These are phyloP conservation scores for Megaceryle alcyon DNA, from an alignment of 2,797 vertebrate species.

Conservation along the genomic window DNA sequence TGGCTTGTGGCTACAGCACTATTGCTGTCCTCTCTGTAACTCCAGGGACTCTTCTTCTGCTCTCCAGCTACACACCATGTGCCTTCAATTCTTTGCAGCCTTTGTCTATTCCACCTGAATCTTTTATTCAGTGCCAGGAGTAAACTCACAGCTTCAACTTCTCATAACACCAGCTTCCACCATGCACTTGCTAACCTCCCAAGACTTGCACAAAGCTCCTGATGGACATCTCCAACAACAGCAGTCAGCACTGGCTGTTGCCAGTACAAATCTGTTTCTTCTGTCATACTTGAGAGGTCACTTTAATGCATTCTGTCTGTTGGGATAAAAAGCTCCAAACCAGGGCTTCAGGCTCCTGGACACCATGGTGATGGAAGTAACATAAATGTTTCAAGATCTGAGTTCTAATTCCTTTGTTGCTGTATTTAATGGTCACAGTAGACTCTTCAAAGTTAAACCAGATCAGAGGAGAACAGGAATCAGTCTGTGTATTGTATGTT, in stretches of 20 bases:
- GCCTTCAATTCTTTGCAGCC: neutral
- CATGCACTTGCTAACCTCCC: neutral
- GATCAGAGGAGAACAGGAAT: neutral
- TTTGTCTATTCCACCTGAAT: neutral
- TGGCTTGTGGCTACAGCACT: neutral
- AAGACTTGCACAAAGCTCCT: neutral
- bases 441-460: neutral
- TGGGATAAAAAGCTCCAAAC: neutral
- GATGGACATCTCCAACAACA: rapidly evolving
- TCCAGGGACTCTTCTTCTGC: neutral
- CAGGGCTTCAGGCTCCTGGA: neutral
- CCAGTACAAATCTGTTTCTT: neutral
- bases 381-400: neutral
- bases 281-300: neutral
- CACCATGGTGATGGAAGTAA: neutral
- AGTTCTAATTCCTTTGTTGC: neutral
- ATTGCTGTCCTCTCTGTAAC: neutral
- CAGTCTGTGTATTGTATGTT: neutral
- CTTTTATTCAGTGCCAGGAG: neutral
- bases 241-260: neutral
- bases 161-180: neutral
- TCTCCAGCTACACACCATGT: neutral
- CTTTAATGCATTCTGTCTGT: neutral
- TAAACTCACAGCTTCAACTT: neutral
- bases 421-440: neutral